phyloP scores from a whole-genome alignment of 2,113 vertebrate genomes.

The Harpagus bidentatus region DNA sequence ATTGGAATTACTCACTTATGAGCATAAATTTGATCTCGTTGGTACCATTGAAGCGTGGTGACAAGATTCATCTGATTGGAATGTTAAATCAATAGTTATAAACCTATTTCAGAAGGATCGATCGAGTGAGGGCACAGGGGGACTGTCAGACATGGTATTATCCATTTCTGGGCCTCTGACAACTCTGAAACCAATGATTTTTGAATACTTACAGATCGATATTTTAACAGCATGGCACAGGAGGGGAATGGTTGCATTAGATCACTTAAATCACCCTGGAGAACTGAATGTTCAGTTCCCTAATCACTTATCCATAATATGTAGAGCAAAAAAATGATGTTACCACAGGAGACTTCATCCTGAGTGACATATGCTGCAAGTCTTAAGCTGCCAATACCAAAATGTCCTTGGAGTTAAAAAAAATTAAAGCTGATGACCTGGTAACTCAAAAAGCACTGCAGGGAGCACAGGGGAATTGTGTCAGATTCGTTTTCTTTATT shows the following conservation, averaged over 20 bases:
- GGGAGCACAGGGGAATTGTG: not conserved
- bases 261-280: not conserved
- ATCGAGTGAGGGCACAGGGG: not conserved
- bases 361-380: not conserved
- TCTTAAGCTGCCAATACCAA: not conserved
- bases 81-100: constrained; percentile 8
- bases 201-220: not conserved
- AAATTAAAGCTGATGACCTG: not conserved
- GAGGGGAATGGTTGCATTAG: not conserved
- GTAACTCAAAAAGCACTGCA: not conserved
- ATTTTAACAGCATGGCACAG: not conserved
- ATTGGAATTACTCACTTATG: not conserved
- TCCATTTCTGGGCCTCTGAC: not conserved
- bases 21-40: not conserved
- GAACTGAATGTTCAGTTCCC: not conserved
- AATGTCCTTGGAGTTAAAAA: not conserved
- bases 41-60: not conserved
- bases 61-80: not conserved
- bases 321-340: not conserved
- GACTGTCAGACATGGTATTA: not conserved
- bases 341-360: not conserved
- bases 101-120: not conserved
- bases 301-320: not conserved
- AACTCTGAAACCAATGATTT: not conserved
- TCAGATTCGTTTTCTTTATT: not conserved